Base-by-base conservation (phyloP, 2,888 invertebrate species). In the Drosophila robusta region DNA sequence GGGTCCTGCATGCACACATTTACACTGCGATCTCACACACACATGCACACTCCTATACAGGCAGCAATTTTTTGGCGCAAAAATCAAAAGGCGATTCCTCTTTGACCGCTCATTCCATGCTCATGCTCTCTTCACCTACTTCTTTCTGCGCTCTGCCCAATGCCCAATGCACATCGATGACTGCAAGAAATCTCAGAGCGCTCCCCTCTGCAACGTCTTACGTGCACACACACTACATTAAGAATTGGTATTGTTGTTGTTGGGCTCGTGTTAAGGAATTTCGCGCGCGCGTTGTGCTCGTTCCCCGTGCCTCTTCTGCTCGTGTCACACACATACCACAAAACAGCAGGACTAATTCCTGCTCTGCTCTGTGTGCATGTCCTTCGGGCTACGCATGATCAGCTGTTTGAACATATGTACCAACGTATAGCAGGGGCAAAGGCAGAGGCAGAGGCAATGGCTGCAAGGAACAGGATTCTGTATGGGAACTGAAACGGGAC, bases 221-320 rank as follows among this genome's bases (percentile, higher is more conserved):
- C 9, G 9, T 1, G 16, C 38, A 11, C 22, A 46, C 47, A 38
- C 61, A 34, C 41, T 18, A 36, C 34, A 44, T 6, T 3, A 39
- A 14, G 46, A 18, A 11, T 52, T 34, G 18, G 3, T 52, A 38
- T 44, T 49, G 52, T 50, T 46, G 61, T 50, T 69, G 66, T 71
- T 69, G 75, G 60, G 72, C 87, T 84, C 87, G 85, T 89, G 89
- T 87, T 85, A 64, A 87, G 89, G 87, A 85, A 85, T 89, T 83
- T 80, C 71, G 73, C 84, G 85, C 87, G 89, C 87, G 72, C 79
- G 72, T 84, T 87, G 65, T 64, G 62, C 72, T 70, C 70, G 76
- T 70, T 87, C 85, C 69, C 80, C 38, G 29, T 50, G 73, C 60
- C 67, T 51, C 58, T 49, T 56, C 42, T 80, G 64, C 80, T 81